These are phyloP conservation scores for Nanger granti DNA, from an alignment of 2,113 vertebrate genomes.

Conservation along the genomic window DNA sequence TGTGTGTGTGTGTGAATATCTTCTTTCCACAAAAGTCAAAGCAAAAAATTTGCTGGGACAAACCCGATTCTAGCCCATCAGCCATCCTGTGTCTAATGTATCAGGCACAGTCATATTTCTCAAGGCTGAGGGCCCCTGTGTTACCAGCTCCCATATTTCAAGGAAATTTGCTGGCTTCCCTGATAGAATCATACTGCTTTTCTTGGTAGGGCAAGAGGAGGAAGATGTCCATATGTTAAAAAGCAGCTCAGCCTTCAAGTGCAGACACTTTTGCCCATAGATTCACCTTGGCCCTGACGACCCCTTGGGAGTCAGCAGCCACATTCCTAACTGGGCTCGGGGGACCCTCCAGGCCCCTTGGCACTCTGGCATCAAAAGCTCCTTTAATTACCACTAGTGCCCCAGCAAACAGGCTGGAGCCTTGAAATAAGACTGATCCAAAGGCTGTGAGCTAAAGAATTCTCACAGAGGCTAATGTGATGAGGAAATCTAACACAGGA, in stretches of 20 bases:
- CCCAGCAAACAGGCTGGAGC: not conserved
- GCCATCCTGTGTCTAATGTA: fast-evolving
- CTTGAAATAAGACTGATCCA: constrained; percentile 40
- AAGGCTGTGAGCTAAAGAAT: constrained; percentile 42
- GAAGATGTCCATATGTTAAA: not conserved
- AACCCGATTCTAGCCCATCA: fast-evolving
- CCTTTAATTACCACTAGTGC: constrained; percentile 24
- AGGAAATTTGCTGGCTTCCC: not conserved
- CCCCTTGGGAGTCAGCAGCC: not conserved
- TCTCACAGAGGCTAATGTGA: constrained; percentile 39
- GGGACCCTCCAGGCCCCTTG: not conserved
- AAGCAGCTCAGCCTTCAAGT: not conserved
- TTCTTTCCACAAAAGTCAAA: not conserved
- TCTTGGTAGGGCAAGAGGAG: not conserved
- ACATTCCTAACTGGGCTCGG: not conserved
- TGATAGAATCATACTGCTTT: not conserved
- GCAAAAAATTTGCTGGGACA: no score
- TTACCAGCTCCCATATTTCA: not conserved
- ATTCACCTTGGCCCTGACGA: not conserved
- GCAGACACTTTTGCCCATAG: not conserved
- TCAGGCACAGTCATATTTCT: not conserved
- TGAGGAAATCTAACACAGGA: constrained; percentile 45
- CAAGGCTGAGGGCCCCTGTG: not conserved
- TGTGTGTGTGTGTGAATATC: not conserved
- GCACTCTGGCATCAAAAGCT: not conserved